Evolutionary conservation across 2,797 vertebrate genomes (phyloP).

Genomic region (Chromobotia macracanthus): DNA sequence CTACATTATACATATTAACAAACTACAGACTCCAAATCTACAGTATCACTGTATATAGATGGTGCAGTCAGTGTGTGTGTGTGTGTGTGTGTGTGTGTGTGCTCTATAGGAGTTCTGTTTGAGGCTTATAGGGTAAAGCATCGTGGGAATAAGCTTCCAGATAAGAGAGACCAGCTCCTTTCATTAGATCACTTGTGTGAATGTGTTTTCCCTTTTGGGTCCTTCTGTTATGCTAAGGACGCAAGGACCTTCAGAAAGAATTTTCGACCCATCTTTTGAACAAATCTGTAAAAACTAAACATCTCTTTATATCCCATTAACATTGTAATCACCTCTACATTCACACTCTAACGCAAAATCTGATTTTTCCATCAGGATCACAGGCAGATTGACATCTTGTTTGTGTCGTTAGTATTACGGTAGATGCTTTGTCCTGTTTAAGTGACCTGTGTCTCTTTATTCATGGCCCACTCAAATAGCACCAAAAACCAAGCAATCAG

Average conservation of each 20-base stretch:
- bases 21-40: constrained; percentile 78
- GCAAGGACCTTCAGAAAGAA: not conserved
- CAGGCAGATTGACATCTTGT: constrained; percentile 24
- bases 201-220: constrained; percentile 38
- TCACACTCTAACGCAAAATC: not conserved
- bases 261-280: not conserved
- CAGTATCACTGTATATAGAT: constrained; percentile 74
- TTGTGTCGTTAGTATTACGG: constrained; percentile 15
- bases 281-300: not conserved
- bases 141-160: constrained; percentile 33
- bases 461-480: constrained; percentile 48
- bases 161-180: constrained; percentile 54
- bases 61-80: constrained; percentile 22
- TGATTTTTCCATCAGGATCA: not conserved
- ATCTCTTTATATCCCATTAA: not conserved
- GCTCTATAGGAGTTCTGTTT: constrained; percentile 37
- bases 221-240: not conserved
- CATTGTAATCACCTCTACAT: not conserved
- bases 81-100: not conserved
- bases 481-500: constrained; percentile 40
- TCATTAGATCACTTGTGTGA: constrained; percentile 22
- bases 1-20: constrained; percentile 97
- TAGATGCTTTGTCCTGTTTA: constrained; percentile 14
- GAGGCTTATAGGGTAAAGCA: constrained; percentile 42
- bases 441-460: constrained; percentile 42